Percentiles rank a stretch among this genome's conserved stretches.
Evolutionary conservation across 2,113 vertebrate species (phyloP).

Genomic region (Chaetops frenatus): DNA sequence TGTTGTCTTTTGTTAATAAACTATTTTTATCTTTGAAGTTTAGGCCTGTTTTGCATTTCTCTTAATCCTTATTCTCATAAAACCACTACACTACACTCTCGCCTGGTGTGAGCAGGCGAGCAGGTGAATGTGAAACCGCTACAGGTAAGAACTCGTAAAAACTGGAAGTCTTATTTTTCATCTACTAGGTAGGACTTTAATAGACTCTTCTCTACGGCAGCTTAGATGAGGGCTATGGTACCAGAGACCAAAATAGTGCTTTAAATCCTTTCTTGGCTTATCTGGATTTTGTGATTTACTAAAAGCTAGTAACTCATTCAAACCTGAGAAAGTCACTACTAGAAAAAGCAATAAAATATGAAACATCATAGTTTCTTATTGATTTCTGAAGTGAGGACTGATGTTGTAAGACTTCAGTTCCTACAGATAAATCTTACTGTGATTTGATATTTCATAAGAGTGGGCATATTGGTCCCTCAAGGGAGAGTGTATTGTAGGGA

Average conservation of each 20-base stretch:
- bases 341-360: slow-evolving; percentile 21
- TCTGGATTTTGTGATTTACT: slow-evolving; percentile 7
- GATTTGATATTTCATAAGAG: slow-evolving; percentile 23
- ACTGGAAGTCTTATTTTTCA: background rate
- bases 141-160: background rate
- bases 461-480: background rate
- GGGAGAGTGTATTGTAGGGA: background rate
- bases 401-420: background rate
- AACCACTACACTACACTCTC: too few species aligned
- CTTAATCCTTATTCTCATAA: too few species aligned
- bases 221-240: background rate
- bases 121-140: too few species aligned
- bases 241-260: background rate
- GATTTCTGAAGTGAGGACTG: background rate
- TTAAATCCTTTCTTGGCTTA: background rate
- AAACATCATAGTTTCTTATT: background rate
- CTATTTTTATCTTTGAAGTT: too few species aligned
- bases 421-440: slow-evolving; percentile 23
- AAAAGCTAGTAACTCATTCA: background rate
- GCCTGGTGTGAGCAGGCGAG: too few species aligned
- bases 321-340: background rate
- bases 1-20: too few species aligned
- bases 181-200: background rate
- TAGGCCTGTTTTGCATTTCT: too few species aligned
- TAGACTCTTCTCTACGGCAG: background rate